Base-by-base conservation (phyloP, 2,888 invertebrate genomes). In the Drosophila ustulata region DNA sequence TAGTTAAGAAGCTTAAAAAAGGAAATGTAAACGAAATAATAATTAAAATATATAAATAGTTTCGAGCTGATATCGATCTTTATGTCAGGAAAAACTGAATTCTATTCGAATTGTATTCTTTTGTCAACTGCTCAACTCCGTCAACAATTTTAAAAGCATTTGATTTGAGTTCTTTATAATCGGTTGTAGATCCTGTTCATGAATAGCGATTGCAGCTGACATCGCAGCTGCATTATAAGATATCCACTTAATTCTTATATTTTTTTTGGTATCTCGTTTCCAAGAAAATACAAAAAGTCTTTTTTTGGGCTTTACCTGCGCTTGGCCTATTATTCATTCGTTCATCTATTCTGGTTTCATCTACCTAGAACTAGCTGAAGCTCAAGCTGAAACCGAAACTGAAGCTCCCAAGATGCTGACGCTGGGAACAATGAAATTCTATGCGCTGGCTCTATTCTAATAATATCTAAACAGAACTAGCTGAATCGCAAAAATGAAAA, bases 391-490 rank as follows among this genome's bases (percentile, higher is more conserved):
- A 56, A 39, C 49, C 23, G 6, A 51, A 51, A 37, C n/a, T 34
- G 34, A 34, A 34, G 34, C 52, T 56, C 32, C 8, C 55, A 7
- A 57, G 51, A 30, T 11, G 58, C 13, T 37, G 26, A 39, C 18
- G 18, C 18, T 18, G 18, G 18, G 18, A 18, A 50, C 11, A 61
- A 71, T 50, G 67, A 57, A 64, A 57, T 49, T 52, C 62, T 34
- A 69, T 70, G 74, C 69, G 28, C 30, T 11, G n/a, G n/a, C 37
- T 37, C 47, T 50, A 49, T 58, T 66, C 70, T 56, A 65, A 66
- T 58, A 25, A 58, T 56, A 68, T 65, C 79, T 46, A 64, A 58
- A 45, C 47, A 51, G 18, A 78, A 79, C 70, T 63, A 66, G 75
- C 62, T 65, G 52, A 70, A 69, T 30, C 49, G 37, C 59, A 67